These are phyloP conservation scores for Drosophila saltans DNA, from an alignment of 1,140 invertebrate species.

Conservation along the genomic window DNA sequence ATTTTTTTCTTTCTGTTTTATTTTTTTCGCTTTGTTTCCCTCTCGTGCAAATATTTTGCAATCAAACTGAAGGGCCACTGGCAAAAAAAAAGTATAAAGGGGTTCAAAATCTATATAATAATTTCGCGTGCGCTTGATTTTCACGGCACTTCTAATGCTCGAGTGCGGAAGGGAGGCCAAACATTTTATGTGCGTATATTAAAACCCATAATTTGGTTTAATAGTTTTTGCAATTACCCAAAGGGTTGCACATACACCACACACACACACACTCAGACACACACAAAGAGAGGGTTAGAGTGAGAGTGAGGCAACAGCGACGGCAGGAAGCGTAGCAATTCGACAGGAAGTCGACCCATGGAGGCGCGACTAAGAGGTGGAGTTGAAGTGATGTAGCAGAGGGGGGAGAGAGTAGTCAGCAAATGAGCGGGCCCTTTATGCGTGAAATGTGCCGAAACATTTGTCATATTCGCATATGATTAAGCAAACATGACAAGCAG, in stretches of 20 bases:
- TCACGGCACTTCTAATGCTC: conserved; percentile 71
- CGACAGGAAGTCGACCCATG: conserved; percentile 20
- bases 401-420: conserved; percentile 28
- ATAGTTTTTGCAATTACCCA: conserved; percentile 80
- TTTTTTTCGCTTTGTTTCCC: conserved; percentile 9
- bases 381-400: conserved; percentile 30
- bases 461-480: conserved; percentile 50
- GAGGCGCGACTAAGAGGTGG: conserved; percentile 12
- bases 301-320: conserved; percentile 42
- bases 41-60: conserved; percentile 63
- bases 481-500: not conserved
- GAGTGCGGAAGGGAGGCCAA: conserved; percentile 51
- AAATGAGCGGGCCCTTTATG: conserved; percentile 61
- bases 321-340: conserved; percentile 34
- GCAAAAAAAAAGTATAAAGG: not conserved
- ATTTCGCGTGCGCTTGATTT: conserved; percentile 79
- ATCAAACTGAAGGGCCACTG: conserved; percentile 33
- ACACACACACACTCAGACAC: conserved; percentile 30
- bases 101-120: conserved; percentile 72
- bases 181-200: conserved; percentile 63
- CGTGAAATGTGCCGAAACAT: conserved; percentile 69
- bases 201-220: conserved; percentile 81
- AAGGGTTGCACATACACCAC: conserved; percentile 46
- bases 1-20: conserved; percentile 27
- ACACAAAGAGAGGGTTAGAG: not conserved